Base-by-base conservation (phyloP, 2,797 vertebrate genomes). In the Hoplostethus atlanticus region DNA sequence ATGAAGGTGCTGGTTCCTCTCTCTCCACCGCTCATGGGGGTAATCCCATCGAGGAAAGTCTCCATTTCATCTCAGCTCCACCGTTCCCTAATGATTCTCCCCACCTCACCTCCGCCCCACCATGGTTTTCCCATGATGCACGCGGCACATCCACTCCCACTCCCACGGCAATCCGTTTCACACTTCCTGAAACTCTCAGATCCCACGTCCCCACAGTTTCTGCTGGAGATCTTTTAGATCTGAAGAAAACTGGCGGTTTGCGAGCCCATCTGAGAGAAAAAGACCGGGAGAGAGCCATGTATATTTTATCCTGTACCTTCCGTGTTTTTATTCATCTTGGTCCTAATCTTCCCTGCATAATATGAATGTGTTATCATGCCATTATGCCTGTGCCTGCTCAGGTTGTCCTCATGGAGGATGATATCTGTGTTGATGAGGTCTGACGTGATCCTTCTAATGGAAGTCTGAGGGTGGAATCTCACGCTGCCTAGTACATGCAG, bases 131-230 rank as follows among this genome's bases (percentile, higher is more conserved):
- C 89, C 71, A 73, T 71, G 69, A 74, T 79, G 78, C 81, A 62
- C 73, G 56, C 80, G 58, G 55, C 80, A 80, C 85, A 76, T 77
- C 84, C 76, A 17, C 73, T 76, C 80, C 65, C 66, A 73, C 77
- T 61, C 83, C 71, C 80, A 80, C n/a, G 78, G 58, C 81, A 90
- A 89, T 91, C 85, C 85, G 84, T 88, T 88, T 89, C 65, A 75
- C 82, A 83, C 84, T 81, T 76, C 71, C 67, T 60, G 64, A 48
- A 61, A 8, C 70, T 79, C 77, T 73, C 31, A 55, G 58, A 87
- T 76, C 59, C 40, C 53, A 64, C 68, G 53, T 56, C 53, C 73
- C 44, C 63, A 46, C 73, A 53, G 54, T 68, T 79, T 42, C 54
- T 46, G 57, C 82, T 68, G n/a, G 56, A 82, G 81, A 81, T 76